Evolutionary conservation across 1,140 invertebrate species (phyloP).

Genomic region (Euura lappo): DNA sequence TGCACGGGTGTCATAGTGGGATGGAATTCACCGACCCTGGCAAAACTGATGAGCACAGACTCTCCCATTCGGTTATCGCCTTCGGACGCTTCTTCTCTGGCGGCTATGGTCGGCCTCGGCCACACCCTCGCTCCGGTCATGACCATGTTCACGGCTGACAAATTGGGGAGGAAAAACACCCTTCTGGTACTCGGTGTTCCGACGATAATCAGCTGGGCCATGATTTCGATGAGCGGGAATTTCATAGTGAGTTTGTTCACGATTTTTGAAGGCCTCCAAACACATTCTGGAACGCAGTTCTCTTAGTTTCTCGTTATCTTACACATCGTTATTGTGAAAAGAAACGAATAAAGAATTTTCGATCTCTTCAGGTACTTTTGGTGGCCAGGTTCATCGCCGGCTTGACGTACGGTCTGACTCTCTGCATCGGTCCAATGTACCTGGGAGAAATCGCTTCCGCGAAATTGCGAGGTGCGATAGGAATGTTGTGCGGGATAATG

Average conservation of each 20-base stretch:
- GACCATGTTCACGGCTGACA: slow-evolving; percentile 49
- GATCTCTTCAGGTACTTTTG: not conserved
- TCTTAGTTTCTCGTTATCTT: too few relatives aligned
- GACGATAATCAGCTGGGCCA: slow-evolving; percentile 66
- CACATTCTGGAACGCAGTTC: too few relatives aligned
- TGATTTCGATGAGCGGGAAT: slow-evolving; percentile 62
- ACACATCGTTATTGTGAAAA: not conserved
- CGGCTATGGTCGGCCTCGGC: slow-evolving; percentile 53
- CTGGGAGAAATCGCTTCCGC: slow-evolving; percentile 69
- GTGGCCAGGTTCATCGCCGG: slow-evolving; percentile 63
- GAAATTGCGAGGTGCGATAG: slow-evolving; percentile 67
- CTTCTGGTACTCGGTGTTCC: slow-evolving; percentile 65
- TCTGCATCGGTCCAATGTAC: slow-evolving; percentile 68
- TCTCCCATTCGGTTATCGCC: slow-evolving; percentile 32
- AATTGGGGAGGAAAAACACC: slow-evolving; percentile 69
- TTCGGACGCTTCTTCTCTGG: slow-evolving; percentile 53
- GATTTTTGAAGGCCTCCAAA: not conserved
- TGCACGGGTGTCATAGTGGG: slow-evolving; percentile 47
- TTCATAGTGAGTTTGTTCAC: slow-evolving; percentile 55
- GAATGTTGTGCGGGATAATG: slow-evolving; percentile 64
- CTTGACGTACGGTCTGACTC: slow-evolving; percentile 67
- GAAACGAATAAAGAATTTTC: not conserved
- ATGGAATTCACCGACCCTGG: slow-evolving; percentile 57
- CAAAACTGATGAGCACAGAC: slow-evolving; percentile 41
- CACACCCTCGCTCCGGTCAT: slow-evolving; percentile 52